phyloP scores from a whole-genome alignment of 1,140 invertebrate species.

The Eupeodes corollae region DNA sequence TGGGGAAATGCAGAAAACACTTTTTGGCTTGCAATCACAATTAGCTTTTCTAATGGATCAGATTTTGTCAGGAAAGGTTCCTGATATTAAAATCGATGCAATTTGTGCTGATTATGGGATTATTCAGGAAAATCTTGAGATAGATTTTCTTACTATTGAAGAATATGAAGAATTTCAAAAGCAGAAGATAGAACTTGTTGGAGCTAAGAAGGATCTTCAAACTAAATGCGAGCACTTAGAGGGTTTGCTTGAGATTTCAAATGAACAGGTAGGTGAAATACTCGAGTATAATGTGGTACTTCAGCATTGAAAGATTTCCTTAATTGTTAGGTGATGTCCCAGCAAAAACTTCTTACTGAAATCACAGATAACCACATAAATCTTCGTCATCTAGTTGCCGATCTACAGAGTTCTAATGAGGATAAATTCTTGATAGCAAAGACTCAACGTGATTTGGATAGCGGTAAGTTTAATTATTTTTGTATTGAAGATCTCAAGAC shows the following conservation, averaged over 20 bases:
- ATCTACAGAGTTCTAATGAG: slow-evolving; percentile 27
- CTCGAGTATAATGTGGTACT: not conserved
- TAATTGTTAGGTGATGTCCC: slow-evolving; percentile 21
- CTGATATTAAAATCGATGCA: slow-evolving; percentile 9
- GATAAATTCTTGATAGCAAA: slow-evolving; percentile 33
- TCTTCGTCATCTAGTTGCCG: slow-evolving; percentile 32
- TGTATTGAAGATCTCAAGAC: not conserved
- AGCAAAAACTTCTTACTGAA: slow-evolving; percentile 29
- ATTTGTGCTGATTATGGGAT: slow-evolving; percentile 26
- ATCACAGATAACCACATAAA: slow-evolving; percentile 34
- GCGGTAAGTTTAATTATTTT: slow-evolving; percentile 12
- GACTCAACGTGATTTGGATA: slow-evolving; percentile 26
- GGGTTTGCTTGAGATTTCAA: slow-evolving; percentile 33
- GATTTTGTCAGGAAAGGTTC: slow-evolving; percentile 13
- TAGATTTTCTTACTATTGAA: slow-evolving; percentile 21
- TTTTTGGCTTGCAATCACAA: slow-evolving; percentile 20
- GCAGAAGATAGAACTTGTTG: slow-evolving; percentile 13
- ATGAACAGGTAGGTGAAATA: slow-evolving; percentile 32
- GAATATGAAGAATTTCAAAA: slow-evolving; percentile 22
- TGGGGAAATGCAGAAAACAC: slow-evolving; percentile 18
- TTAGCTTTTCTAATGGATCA: slow-evolving; percentile 19
- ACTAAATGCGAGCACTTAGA: slow-evolving; percentile 37
- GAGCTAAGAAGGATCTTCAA: slow-evolving; percentile 18
- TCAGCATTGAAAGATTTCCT: not conserved
- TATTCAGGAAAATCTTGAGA: slow-evolving; percentile 24